Evolutionary conservation across 1,140 invertebrate genomes (phyloP).

Genomic region (Zaprionus vittiger): DNA sequence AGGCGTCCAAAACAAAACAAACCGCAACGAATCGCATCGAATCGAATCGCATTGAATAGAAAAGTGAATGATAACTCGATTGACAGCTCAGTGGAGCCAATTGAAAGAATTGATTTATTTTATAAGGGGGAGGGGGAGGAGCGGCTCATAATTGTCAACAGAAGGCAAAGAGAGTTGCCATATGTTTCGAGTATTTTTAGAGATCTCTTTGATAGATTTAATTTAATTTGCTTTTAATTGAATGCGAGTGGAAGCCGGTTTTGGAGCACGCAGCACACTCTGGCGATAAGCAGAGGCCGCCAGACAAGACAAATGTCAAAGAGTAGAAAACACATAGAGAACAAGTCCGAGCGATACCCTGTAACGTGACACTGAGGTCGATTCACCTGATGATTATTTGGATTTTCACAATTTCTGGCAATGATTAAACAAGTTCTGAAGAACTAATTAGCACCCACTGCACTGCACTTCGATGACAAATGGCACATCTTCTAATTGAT

Average conservation of each 20-base stretch:
- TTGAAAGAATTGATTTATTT: conserved; percentile 24
- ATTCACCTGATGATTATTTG: conserved; percentile 2
- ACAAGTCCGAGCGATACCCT: conserved; percentile 25
- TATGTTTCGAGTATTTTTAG: conserved; percentile 1
- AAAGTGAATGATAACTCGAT: conserved; percentile 17
- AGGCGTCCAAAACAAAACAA: conserved; percentile 1
- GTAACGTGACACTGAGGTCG: neutral
- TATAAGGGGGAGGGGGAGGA: neutral
- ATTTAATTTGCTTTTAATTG: conserved; percentile 44
- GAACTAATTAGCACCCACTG: conserved; percentile 40
- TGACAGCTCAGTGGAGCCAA: neutral
- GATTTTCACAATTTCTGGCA: neutral
- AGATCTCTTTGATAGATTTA: conserved; percentile 30
- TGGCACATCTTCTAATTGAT: conserved; percentile 28
- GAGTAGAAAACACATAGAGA: conserved; percentile 2
- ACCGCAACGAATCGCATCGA: conserved; percentile 6
- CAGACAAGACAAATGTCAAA: conserved; percentile 47
- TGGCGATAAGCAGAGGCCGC: conserved; percentile 16
- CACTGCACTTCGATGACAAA: conserved; percentile 32
- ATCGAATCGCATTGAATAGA: neutral
- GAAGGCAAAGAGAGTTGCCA: conserved; percentile 4
- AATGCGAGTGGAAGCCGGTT: conserved; percentile 29
- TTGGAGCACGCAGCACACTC: neutral
- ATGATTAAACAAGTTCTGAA: conserved; percentile 21
- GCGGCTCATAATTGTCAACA: conserved; percentile 12